These are phyloP conservation scores for Nomada fabriciana DNA, from an alignment of 2,888 invertebrate genomes.

Conservation along the genomic window DNA sequence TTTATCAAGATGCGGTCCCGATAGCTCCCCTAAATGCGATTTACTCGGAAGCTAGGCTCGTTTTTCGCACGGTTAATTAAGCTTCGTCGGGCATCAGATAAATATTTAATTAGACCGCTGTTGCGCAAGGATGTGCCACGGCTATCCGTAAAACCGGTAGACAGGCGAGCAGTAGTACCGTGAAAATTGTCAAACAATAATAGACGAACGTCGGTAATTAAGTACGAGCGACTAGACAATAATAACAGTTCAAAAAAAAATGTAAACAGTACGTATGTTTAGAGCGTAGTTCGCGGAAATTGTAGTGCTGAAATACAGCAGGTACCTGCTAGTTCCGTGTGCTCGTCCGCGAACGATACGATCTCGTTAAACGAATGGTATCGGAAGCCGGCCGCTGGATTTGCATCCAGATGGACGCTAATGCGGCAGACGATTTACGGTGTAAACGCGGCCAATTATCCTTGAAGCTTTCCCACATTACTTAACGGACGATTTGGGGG, in stretches of 20 bases:
- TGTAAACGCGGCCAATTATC: constrained; percentile 68
- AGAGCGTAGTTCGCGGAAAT: constrained; percentile 33
- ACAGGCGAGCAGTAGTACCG: neutral
- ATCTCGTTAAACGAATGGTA: constrained; percentile 39
- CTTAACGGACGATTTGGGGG: constrained; percentile 55
- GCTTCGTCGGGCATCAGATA: constrained; percentile 43
- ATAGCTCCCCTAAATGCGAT: constrained; percentile 11
- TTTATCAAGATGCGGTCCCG: constrained; percentile 27
- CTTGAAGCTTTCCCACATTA: constrained; percentile 77
- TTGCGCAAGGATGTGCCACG: constrained; percentile 35
- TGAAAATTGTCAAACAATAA: constrained; percentile 26
- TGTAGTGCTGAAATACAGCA: neutral
- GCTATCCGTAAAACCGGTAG: constrained; percentile 14
- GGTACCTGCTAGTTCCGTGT: neutral
- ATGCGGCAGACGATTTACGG: constrained; percentile 44
- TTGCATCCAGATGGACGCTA: constrained; percentile 51
- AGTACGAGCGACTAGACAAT: constrained; percentile 6
- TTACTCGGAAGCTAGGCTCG: neutral
- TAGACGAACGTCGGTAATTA: constrained; percentile 6
- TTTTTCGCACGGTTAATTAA: constrained; percentile 41
- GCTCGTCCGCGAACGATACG: constrained; percentile 19
- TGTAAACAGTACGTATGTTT: neutral
- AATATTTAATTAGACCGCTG: constrained; percentile 44
- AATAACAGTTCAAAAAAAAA: neutral
- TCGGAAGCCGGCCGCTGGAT: constrained; percentile 33